Base-by-base conservation (phyloP, 1,140 invertebrate species). In the Listronotus oregonensis region DNA sequence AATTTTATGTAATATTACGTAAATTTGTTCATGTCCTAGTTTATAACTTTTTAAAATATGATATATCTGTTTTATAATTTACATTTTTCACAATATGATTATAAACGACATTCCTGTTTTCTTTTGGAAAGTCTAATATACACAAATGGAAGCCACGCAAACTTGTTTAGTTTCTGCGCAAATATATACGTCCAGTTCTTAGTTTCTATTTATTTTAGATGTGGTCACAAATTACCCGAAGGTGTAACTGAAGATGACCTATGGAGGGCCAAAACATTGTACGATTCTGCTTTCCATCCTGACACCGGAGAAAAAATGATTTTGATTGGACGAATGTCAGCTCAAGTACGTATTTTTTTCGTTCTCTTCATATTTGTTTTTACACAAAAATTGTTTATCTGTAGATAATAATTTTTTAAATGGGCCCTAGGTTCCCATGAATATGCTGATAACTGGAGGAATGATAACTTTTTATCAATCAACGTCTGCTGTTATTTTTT, bases 251-350 rank as follows among this genome's bases (percentile, higher is more conserved):
- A 86, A 57, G 83, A 92, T 9, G 84, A 92, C 56, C 77, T 94
- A 27, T 89, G 90, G 86, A 80, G 81, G 14, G 86, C 86, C n/a
- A 93, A 93, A 77, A 88, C 90, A 72, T 75, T 94, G 11, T 93
- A 93, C 77, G 91, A 93, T 77, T 93, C 91, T 40, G 91, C 92
- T 0, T 94, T 87, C 71, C 92, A 95, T 80, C 92, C 92, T 0
- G 92, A 94, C 75, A 91, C 92, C 0, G 92, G 91, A 0, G 91
- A 94, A 75, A 90, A 89, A 72, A 90, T 91, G 85, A 82, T 90
- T 44, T 74, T 91, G 0, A 85, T 94, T 56, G 93, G 93, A 0
- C 81, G 93, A 40, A 95, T 95, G 93, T 88, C 90, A 8, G 92
- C 92, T 12, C 92, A 72, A 94, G 80, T 66, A 42, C 10, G 54